Base-by-base conservation (phyloP, 1,140 invertebrate genomes). In the Lamellibrachia luymesi region DNA sequence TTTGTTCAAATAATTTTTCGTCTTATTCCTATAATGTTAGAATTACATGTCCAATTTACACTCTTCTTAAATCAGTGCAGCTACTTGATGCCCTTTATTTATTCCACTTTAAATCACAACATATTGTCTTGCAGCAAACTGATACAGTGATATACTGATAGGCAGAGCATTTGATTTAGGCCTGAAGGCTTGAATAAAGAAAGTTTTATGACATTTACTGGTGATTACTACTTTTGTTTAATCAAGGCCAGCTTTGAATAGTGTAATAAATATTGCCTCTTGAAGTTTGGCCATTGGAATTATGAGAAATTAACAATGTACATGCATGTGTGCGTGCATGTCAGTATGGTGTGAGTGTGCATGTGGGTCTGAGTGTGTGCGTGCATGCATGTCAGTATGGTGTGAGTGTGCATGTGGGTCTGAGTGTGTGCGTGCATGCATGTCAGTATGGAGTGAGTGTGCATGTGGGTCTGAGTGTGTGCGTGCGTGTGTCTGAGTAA, bases 361-460 rank as follows among this genome's bases (percentile, higher is more conserved):
- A 38, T 38, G 38, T 38, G 38, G 38, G 17, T 49, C 13, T 38
- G 27, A 17, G 90, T 22, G 38, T 64, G 51, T 6, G n/a, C 38
- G 25, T 4, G 5, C 91, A 93, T 50, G 93, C 94, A 93, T 93
- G 91, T 80, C 64, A 4, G 64, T 22, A 80, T 13, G 52, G 6
- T 6, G 6, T 56, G 52, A 56, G 52, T 7, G 13, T 56, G 13
- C 38, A 38, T 38, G 38, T 38, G 38, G 38, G 38, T 38, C 38
- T 38, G 38, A 38, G 38, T 38, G 38, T 38, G 38, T 38, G 38
- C 38, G 38, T 38, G 38, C 38, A 38, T 38, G 38, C 13, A 56
- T 80, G 13, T 80, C 2, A 1, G 64, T 80, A 80, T 38, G 38
- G 38, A 0, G 38, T 13, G 6, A 56, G 52, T 7, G 13, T 56